phyloP scores from a whole-genome alignment of 1,140 invertebrate species.

The Trachelipus rathkii region DNA sequence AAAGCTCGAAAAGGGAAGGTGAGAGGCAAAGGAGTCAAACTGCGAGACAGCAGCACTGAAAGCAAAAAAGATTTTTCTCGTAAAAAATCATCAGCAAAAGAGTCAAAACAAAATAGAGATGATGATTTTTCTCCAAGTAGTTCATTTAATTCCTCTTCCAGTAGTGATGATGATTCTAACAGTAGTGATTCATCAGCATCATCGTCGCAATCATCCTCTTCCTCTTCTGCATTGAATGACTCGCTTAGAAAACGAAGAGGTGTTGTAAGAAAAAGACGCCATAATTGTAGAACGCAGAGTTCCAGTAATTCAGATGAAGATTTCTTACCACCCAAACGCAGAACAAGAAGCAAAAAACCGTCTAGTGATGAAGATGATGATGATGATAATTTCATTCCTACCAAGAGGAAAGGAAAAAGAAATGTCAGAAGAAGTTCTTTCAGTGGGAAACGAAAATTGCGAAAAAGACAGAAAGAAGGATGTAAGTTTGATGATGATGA shows the following conservation, averaged over 20 bases:
- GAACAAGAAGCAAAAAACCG: conserved; percentile 31
- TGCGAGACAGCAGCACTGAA: background rate
- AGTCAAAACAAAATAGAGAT: conserved; percentile 22
- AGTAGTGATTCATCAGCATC: background rate
- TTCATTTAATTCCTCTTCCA: background rate
- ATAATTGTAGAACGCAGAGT: conserved; percentile 25
- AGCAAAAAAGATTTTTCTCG: background rate
- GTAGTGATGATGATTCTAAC: background rate
- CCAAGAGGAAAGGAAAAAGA: conserved; percentile 32
- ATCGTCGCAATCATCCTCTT: background rate
- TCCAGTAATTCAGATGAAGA: conserved; percentile 35
- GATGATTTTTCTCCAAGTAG: conserved; percentile 22
- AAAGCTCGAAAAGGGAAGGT: conserved; percentile 28
- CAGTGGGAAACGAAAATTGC: conserved; percentile 29
- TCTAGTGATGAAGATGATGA: conserved; percentile 41
- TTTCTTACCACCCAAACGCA: conserved; percentile 26
- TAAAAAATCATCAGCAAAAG: conserved; percentile 1
- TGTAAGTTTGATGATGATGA: too few relatives aligned
- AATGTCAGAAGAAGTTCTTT: conserved; percentile 7
- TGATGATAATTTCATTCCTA: conserved; percentile 9
- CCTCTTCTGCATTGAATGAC: background rate
- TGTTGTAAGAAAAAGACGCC: conserved; percentile 22
- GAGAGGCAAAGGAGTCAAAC: conserved; percentile 20
- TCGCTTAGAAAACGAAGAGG: conserved; percentile 20
- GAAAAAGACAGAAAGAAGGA: conserved; percentile 12